Evolutionary conservation across 2,888 invertebrate genomes (phyloP), one percentile per base, ranked within the genome.

Genomic region (Ditula angustiorana): DNA sequence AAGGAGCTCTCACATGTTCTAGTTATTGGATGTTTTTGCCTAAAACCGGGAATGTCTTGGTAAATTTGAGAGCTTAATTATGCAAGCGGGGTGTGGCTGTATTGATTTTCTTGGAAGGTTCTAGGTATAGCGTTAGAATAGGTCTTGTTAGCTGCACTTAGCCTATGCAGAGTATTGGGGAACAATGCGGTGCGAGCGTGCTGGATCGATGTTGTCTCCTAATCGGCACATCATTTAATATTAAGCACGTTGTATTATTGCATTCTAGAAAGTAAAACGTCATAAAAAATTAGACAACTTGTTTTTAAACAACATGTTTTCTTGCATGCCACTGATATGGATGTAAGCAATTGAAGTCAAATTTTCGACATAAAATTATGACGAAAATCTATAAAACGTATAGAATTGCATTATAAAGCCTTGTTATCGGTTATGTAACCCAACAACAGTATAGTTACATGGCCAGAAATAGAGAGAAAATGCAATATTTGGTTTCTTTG

Each of bases 71-170:
- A 68, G 77, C 77, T 88, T 87, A 90, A 92, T 92, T 91, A 92
- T 92, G 90, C 90, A 92, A 84, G 85, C 83, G 81, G 93, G 93
- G 93, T 91, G 93, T 93, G 93, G 93, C 93, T 85, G 87, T 93
- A 93, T 93, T 86, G 93, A 93, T 93, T 93, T 93, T 93, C 92
- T 90, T 80, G 79, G 89, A 88, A 91, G 86, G 85, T 90, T 90
- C 92, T 90, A 91, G 91, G 85, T 86, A 85, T 85, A 87, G 84
- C 80, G 81, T 82, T 87, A 88, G 87, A 85, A 86, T 85, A 86
- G 80, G 85, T 85, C 87, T 85, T 84, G 84, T 86, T 82, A 83
- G 83, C 81, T 89, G 91, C 89, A 90, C 83, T 86, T 81, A 82
- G 75, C 68, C 78, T 87, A 73, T 78, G 82, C 79, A 79, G 77